These are phyloP conservation scores for Sisyra terminalis DNA, from an alignment of 2,888 invertebrate genomes.

Conservation along the genomic window DNA sequence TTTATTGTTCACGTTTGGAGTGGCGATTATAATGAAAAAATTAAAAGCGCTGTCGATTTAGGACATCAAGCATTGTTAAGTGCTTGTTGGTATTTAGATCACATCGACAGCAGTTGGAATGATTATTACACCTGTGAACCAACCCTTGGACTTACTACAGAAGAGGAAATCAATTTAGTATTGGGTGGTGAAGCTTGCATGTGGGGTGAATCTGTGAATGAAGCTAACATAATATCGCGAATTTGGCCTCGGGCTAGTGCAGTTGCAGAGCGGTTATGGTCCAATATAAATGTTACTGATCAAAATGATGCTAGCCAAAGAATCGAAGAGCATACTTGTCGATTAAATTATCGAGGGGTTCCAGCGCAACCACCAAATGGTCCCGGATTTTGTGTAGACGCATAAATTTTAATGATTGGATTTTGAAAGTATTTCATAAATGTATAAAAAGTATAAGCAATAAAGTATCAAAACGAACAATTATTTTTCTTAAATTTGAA, in stretches of 20 bases:
- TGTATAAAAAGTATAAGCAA: no score
- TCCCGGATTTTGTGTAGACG: conserved; percentile 40
- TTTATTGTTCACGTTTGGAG: conserved; percentile 80
- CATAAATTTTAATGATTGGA: no score
- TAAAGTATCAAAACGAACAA: no score
- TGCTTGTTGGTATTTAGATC: conserved; percentile 77
- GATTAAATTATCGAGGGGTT: conserved; percentile 51
- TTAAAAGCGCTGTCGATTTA: conserved; percentile 31
- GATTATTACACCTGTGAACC: conserved; percentile 57
- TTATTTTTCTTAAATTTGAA: no score
- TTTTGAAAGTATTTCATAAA: no score
- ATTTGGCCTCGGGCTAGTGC: conserved; percentile 80
- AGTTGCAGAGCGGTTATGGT: conserved; percentile 77
- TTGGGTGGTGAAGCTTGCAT: conserved; percentile 85
- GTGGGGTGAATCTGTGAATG: conserved; percentile 80
- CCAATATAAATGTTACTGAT: conserved; percentile 25
- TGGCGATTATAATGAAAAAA: conserved; percentile 20
- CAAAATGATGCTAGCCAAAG: conserved; percentile 33
- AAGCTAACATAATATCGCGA: conserved; percentile 36
- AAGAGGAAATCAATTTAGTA: conserved; percentile 41
- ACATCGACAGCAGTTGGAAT: conserved; percentile 51
- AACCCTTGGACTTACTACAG: conserved; percentile 26
- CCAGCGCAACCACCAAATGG: conserved; percentile 51
- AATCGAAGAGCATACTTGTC: conserved; percentile 55
- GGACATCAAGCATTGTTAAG: conserved; percentile 57